A percentile compares a stretch with the other conserved stretches of the same genome.
These are phyloP conservation scores for Gymnocephalus cernua DNA, from an alignment of 2,113 vertebrate genomes.

Conservation along the genomic window DNA sequence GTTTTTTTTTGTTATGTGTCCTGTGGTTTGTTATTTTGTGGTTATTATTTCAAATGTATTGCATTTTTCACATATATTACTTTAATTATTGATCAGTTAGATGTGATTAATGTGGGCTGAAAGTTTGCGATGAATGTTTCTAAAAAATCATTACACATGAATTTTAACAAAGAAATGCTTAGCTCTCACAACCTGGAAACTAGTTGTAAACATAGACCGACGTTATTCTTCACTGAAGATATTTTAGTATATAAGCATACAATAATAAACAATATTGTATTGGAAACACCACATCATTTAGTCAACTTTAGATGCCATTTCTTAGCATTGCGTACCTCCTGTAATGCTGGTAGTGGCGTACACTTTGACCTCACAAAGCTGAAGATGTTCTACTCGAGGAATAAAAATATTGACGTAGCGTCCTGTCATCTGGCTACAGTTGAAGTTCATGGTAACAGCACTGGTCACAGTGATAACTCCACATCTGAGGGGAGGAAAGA, in stretches of 20 bases:
- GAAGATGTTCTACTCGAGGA: neutral
- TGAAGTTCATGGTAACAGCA: neutral
- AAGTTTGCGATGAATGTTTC: no score
- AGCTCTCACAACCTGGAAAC: neutral
- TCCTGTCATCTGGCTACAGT: neutral
- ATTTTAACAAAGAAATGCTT: neutral
- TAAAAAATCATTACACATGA: no score
- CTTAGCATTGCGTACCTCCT: neutral
- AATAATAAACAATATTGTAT: no score
- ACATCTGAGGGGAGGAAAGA: neutral
- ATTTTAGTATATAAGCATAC: no score
- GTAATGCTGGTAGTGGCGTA: neutral
- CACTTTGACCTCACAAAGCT: neutral
- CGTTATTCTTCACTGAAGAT: no score
- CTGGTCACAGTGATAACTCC: neutral
- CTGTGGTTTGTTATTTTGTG: neutral
- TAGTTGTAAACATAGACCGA: neutral
- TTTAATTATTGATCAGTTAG: no score
- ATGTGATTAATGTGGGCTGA: no score
- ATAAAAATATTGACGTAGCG: neutral
- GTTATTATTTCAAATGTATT: neutral
- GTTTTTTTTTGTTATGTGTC: no score
- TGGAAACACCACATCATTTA: neutral
- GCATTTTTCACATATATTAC: neutral
- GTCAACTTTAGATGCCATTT: no score